Evolutionary conservation across 2,888 invertebrate species (phyloP).

Genomic region (Syrphus vitripennis): DNA sequence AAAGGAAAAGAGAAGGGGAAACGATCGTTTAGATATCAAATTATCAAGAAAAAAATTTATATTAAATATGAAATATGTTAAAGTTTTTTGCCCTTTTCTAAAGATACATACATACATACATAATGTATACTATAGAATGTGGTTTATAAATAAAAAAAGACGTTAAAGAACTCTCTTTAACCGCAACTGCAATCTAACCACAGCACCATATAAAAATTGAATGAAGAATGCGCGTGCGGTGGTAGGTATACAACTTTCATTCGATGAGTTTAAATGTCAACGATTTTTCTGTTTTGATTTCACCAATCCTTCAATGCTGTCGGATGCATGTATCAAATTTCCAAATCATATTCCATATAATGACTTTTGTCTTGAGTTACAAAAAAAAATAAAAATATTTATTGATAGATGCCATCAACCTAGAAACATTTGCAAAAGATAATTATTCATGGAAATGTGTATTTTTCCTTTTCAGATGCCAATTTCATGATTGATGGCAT

Average conservation of each 20-base stretch:
- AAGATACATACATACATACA: background rate
- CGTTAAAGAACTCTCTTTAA: conserved; percentile 12
- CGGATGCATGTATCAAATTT: conserved; percentile 49
- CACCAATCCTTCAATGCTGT: conserved; percentile 35
- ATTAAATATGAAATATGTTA: background rate
- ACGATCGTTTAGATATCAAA: background rate
- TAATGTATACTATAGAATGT: too few relatives aligned
- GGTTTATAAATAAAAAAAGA: background rate
- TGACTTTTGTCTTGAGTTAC: conserved; percentile 1
- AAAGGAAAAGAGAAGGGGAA: background rate
- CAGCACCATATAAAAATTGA: background rate
- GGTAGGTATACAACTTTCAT: conserved; percentile 54
- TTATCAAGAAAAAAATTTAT: background rate
- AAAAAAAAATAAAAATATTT: conserved; percentile 20
- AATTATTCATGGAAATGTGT: conserved; percentile 26
- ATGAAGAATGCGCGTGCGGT: conserved; percentile 52
- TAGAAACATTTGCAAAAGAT: conserved; percentile 41
- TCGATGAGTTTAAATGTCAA: conserved; percentile 36
- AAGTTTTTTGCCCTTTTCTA: background rate
- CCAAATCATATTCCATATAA: conserved; percentile 7
- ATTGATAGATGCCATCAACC: conserved; percentile 54
- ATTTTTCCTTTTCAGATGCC: background rate
- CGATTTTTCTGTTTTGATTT: conserved; percentile 55
- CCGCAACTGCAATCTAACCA: background rate
- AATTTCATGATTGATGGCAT: conserved; percentile 58